A percentile compares a stretch with the other conserved stretches of the same genome.
phyloP scores from a whole-genome alignment of 2,888 invertebrate genomes.

The Latrodectus elegans region DNA sequence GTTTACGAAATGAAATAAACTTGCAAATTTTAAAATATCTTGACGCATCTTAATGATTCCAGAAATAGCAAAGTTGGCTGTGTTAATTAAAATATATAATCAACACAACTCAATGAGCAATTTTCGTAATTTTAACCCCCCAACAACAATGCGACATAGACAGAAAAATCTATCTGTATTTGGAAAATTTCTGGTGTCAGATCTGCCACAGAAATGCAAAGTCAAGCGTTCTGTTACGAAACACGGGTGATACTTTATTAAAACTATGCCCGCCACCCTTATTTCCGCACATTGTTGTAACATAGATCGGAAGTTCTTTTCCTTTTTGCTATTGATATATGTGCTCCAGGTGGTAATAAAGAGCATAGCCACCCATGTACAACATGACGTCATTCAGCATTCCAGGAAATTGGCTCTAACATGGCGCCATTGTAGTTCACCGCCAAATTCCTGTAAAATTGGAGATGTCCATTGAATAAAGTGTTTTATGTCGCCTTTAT shows the following conservation, averaged over 20 bases:
- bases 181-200: not conserved
- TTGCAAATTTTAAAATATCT: too few species aligned
- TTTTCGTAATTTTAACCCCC: too few species aligned
- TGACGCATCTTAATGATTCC: too few species aligned
- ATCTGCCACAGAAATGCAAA: not conserved
- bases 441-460: not conserved
- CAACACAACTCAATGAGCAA: too few species aligned
- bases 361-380: slow-evolving; percentile 4
- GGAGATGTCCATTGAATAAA: not conserved
- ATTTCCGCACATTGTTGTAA: slow-evolving; percentile 45
- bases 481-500: not conserved
- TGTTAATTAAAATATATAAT: too few species aligned
- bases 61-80: too few species aligned
- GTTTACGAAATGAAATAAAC: too few species aligned
- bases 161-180: not conserved
- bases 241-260: slow-evolving; percentile 17
- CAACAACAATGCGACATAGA: not conserved
- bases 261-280: slow-evolving; percentile 23
- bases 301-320: slow-evolving; percentile 12
- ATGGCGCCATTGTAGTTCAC: not conserved
- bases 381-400: slow-evolving; percentile 39
- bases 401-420: slow-evolving; percentile 28
- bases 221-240: not conserved
- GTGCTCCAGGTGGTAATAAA: slow-evolving; percentile 50
- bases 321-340: not conserved